Evolutionary conservation across 2,888 invertebrate genomes (phyloP).

Genomic region (Alloplasta piceator): DNA sequence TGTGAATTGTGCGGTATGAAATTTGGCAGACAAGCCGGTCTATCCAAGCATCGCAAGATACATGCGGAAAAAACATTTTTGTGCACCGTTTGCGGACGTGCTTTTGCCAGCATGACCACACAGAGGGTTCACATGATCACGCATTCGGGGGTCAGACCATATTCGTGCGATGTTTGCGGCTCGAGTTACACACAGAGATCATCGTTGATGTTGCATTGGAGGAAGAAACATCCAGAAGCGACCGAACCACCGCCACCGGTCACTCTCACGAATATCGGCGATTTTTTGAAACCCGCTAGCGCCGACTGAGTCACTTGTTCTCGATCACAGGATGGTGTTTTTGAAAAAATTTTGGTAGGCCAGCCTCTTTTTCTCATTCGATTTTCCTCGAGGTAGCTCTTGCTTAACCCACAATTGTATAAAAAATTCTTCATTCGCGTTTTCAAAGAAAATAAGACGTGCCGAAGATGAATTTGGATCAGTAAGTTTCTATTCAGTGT

Average conservation of each 20-base stretch:
- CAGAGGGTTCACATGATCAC: constrained; percentile 66
- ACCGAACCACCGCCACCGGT: constrained; percentile 45
- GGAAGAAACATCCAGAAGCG: constrained; percentile 48
- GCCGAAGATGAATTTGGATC: too few relatives aligned
- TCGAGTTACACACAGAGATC: constrained; percentile 68
- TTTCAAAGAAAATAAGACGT: too few relatives aligned
- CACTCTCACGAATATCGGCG: constrained; percentile 31
- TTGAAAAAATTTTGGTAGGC: too few relatives aligned
- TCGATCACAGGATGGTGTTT: too few relatives aligned
- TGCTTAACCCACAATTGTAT: too few relatives aligned
- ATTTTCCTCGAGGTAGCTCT: too few relatives aligned
- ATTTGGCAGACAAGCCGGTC: constrained; percentile 52
- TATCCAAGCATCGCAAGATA: constrained; percentile 60
- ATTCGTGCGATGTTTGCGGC: constrained; percentile 67
- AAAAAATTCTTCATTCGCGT: too few relatives aligned
- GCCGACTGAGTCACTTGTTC: constrained; percentile 3
- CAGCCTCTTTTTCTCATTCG: too few relatives aligned
- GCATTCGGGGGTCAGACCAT: constrained; percentile 68
- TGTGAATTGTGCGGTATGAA: constrained; percentile 65
- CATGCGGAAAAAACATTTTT: constrained; percentile 59
- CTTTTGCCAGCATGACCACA: constrained; percentile 54
- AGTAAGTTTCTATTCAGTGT: too few relatives aligned
- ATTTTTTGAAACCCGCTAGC: constrained; percentile 20
- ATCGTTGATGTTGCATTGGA: constrained; percentile 67
- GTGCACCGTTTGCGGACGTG: constrained; percentile 46